Base-by-base conservation (phyloP, 1,140 invertebrate species). In the Nomia melanderi region DNA sequence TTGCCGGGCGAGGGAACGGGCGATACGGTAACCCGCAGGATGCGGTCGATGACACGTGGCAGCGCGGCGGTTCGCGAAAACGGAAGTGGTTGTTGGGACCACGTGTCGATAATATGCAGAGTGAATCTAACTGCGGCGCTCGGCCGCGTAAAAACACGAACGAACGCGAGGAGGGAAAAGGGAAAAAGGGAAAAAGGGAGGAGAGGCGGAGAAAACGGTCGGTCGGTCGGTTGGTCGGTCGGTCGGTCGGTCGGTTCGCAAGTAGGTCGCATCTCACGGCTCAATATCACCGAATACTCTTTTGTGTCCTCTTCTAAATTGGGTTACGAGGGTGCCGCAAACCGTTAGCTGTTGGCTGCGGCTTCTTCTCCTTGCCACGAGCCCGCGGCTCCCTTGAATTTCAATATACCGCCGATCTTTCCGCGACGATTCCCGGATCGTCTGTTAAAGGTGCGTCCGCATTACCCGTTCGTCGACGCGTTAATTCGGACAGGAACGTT, bases 261-360 rank as follows among this genome's bases (percentile, higher is more conserved):
- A 91, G 87, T 90, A 90, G 90, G 89, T 91, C 89, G 88, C 88
- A 86, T 88, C 87, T 83, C 86, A 85, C 88, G 79, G 89, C 88
- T 91, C 89, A 83, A 90, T 91, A 91, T 91, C 88, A 83, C 85
- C 89, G 87, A 90, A 91, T 89, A 88, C 87, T 89, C 88, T 87
- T 90, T 88, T 87, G 76, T 89, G 83, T 86, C 82, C 82, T 85
- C 81, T 83, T 81, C 69, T 83, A 88, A 91, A 91, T 91, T 90
- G 87, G 88, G 88, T 91, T 91, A 90, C 87, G 87, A 81, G 78
- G 80, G 67, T 78, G 67, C 74, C 65, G 73, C 66, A 62, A n/a
- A 41, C 77, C 59, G 71, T 74, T 74, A 74, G 76, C 50, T 72
- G 50, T 50, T 77, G 57, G 71, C 72, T 65, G 63, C 33, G 71